phyloP scores from a whole-genome alignment of 2,888 invertebrate genomes.

The Sarcophaga subvicina region DNA sequence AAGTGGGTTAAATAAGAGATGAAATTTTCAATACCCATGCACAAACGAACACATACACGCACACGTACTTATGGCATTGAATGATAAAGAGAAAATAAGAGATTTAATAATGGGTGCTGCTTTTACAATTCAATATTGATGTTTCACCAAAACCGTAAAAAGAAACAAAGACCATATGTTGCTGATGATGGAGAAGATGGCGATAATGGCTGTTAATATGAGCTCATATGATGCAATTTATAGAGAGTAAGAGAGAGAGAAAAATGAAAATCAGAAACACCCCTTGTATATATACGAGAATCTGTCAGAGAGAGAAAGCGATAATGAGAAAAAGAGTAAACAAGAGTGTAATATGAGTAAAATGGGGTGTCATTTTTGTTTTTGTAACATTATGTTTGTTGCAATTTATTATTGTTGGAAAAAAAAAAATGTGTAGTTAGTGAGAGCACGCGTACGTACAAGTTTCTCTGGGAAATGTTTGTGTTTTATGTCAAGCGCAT shows the following conservation, averaged over 20 bases:
- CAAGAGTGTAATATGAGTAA: conserved; percentile 41
- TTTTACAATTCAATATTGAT: background rate
- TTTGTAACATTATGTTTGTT: conserved; percentile 48
- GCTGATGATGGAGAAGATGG: conserved; percentile 53
- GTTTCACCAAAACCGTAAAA: background rate
- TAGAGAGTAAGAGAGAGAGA: background rate
- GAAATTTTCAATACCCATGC: conserved; percentile 26
- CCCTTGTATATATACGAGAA: conserved; percentile 32
- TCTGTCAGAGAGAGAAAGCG: conserved; percentile 34
- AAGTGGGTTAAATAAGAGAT: conserved; percentile 55
- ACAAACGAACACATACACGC: conserved; percentile 7
- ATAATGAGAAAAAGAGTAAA: conserved; percentile 11
- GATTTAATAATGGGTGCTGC: conserved; percentile 53
- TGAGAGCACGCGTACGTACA: conserved; percentile 59
- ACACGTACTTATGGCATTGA: background rate
- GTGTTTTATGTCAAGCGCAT: conserved; percentile 57
- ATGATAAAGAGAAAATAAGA: background rate
- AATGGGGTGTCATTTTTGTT: conserved; percentile 61
- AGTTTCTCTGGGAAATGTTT: conserved; percentile 55
- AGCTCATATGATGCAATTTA: conserved; percentile 64
- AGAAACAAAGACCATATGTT: conserved; percentile 1
- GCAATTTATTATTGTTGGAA: conserved; percentile 45
- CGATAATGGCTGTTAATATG: conserved; percentile 66
- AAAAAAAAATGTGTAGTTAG: conserved; percentile 60
- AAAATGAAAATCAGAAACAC: conserved; percentile 54